Percentiles rank a stretch among this genome's conserved stretches.
phyloP scores from a whole-genome alignment of 2,888 invertebrate genomes.

The Drosophila conformis region DNA sequence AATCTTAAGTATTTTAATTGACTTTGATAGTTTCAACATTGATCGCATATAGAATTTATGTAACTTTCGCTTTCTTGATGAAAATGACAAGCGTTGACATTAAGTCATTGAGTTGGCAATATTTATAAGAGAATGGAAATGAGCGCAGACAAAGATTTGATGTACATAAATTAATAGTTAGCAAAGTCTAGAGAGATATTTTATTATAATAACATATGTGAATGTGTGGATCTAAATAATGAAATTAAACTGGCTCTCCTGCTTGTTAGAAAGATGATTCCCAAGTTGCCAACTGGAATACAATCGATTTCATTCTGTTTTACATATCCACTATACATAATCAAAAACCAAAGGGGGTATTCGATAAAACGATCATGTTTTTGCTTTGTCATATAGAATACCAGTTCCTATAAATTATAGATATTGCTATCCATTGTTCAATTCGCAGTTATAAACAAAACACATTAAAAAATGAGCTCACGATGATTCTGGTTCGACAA shows the following conservation, averaged over 20 bases:
- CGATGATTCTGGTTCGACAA: slow-evolving; percentile 55
- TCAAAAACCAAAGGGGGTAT: too few relatives aligned
- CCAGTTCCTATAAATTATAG: slow-evolving; percentile 24
- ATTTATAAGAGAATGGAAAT: slow-evolving; percentile 17
- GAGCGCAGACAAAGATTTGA: slow-evolving; percentile 16
- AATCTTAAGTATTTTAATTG: neutral
- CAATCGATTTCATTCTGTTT: neutral
- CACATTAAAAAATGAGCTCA: slow-evolving; percentile 43
- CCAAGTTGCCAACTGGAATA: neutral
- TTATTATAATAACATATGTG: neutral
- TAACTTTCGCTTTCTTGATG: slow-evolving; percentile 15
- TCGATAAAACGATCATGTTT: neutral
- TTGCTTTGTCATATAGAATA: slow-evolving; percentile 6
- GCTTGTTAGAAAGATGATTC: neutral
- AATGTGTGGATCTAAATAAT: neutral
- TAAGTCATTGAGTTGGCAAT: slow-evolving; percentile 36
- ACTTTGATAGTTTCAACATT: neutral
- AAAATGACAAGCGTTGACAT: slow-evolving; percentile 20
- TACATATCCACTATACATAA: neutral
- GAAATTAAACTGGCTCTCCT: neutral
- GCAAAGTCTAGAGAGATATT: neutral
- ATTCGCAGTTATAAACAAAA: slow-evolving; percentile 17
- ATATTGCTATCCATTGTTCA: slow-evolving; percentile 26
- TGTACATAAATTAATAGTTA: neutral
- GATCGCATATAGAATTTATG: neutral